A percentile compares a stretch with the other conserved stretches of the same genome.
These are phyloP conservation scores for Serinus canaria DNA, from an alignment of 2,113 vertebrate genomes.

Conservation along the genomic window DNA sequence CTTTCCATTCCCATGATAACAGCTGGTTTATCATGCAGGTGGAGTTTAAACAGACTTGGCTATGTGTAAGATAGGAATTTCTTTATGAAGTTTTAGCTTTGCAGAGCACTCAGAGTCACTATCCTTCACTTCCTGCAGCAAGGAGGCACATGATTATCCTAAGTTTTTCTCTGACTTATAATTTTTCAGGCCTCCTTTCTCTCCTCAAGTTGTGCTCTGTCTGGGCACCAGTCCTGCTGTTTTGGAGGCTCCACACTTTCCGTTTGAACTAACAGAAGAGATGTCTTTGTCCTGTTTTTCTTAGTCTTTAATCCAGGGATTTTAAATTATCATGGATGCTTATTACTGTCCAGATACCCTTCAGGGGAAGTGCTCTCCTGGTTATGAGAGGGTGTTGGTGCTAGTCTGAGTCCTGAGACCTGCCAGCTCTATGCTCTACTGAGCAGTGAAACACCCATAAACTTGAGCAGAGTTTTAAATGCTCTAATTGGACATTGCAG, in stretches of 20 bases:
- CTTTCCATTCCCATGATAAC: background rate
- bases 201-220: fast-evolving
- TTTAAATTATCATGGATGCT: background rate
- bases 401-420: background rate
- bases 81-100: background rate
- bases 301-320: background rate
- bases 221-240: background rate
- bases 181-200: background rate
- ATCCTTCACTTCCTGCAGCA: background rate
- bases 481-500: background rate
- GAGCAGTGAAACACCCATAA: background rate
- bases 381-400: background rate
- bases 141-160: background rate
- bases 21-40: background rate
- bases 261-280: background rate
- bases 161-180: background rate
- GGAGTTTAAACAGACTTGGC: background rate
- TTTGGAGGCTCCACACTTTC: background rate
- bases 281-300: background rate
- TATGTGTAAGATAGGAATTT: background rate
- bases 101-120: background rate
- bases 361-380: background rate
- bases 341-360: background rate
- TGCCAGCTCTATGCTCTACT: background rate
- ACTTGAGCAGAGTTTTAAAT: background rate